Base-by-base conservation (phyloP, 2,113 vertebrate genomes). In the Phoxinus phoxinus region DNA sequence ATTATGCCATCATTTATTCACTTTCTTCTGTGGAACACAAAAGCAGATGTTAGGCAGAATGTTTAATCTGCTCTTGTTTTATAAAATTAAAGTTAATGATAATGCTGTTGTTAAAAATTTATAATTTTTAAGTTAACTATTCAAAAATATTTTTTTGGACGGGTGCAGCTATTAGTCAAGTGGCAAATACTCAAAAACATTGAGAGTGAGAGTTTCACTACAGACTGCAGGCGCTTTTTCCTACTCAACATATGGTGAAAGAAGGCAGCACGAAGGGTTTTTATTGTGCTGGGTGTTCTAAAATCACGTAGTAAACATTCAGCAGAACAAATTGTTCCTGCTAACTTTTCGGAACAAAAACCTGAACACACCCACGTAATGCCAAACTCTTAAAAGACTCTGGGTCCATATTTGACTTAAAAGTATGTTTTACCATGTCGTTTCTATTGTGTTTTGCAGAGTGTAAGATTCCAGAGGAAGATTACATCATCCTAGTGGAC, bases 401-500 rank as follows among this genome's bases (percentile, higher is more conserved):
- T 1, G 41, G 71, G 69, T n/a, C 13, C 3, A 7, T 12, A 9
- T 74, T 74, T 48, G 74, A 76, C 44, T 51, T 76, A 3, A 30
- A 30, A 32, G 17, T 76, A 30, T 1, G 11, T 41, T 56, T 79
- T 32, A 56, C 2, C 76, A 23, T 79, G 53, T 59, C 8, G 19
- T 76, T 51, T 59, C 25, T 67, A n/a, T 79, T 71, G 48, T 48
- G 74, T 17, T 81, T 30, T 93, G 87, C 91, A 99, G 98, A 98
- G 88, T 92, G 92, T 86, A 98, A 95, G 91, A 97, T 99, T 84
- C 95, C 96, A 72, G 98, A 98, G 84, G 97, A 99, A 76, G 97
- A 99, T 88, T 98, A 96, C 87, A 95, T 99, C 81, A 97, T 99
- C 91, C 93, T 99, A 93, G 93, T 99, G 53, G 98, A 99, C 90